Percentiles rank a stretch among this genome's conserved stretches.
These are phyloP conservation scores for Pangasius larnaudii DNA, from an alignment of 2,797 vertebrate genomes.

Conservation along the genomic window DNA sequence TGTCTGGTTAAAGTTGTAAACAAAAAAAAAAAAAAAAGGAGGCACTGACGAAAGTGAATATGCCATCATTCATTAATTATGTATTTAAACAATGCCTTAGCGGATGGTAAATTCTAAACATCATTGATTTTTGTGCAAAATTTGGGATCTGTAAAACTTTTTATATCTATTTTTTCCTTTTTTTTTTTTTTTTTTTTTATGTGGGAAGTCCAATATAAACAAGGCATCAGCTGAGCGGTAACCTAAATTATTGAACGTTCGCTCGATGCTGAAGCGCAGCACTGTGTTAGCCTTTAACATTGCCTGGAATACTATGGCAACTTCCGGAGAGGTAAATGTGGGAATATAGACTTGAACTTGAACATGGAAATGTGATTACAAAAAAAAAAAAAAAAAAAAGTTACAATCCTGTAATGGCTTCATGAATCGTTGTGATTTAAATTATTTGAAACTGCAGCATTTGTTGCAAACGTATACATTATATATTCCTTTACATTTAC, in stretches of 20 bases:
- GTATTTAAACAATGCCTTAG: constrained; percentile 20
- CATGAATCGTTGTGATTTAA: background rate
- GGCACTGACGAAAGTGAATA: constrained; percentile 2
- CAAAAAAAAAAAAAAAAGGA: background rate
- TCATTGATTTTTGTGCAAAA: background rate
- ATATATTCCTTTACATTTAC: constrained; percentile 30
- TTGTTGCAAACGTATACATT: background rate
- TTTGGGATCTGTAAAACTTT: background rate
- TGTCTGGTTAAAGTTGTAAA: constrained; percentile 7
- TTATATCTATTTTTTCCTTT: background rate
- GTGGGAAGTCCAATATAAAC: background rate
- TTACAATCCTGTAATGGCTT: background rate
- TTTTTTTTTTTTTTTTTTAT: background rate
- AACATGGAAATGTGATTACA: background rate
- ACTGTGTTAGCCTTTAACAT: constrained; percentile 4
- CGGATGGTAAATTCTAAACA: constrained; percentile 6
- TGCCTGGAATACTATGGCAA: background rate
- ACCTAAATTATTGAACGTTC: background rate
- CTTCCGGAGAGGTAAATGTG: constrained; percentile 7
- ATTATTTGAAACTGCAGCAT: background rate
- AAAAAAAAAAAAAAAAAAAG: background rate
- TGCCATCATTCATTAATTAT: background rate
- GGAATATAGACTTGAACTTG: constrained; percentile 24
- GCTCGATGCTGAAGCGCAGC: background rate
- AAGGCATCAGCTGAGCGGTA: background rate